phyloP scores from a whole-genome alignment of 2,888 invertebrate genomes.

The Rutpela maculata region DNA sequence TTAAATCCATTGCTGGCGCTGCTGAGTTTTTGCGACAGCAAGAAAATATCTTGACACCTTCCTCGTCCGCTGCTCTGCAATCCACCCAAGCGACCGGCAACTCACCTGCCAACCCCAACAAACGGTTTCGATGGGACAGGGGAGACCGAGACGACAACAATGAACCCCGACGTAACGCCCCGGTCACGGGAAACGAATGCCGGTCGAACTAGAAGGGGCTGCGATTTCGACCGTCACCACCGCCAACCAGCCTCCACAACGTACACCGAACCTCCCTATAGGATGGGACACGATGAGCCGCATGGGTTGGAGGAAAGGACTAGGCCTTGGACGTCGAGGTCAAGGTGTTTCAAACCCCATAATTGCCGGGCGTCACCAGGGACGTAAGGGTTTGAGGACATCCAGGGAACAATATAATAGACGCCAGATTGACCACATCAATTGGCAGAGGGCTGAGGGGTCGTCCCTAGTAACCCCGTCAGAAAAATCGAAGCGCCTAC shows the following conservation, averaged over 20 bases:
- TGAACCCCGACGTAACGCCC: background rate
- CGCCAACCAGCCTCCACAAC: background rate
- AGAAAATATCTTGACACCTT: slow-evolving; percentile 3
- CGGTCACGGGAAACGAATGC: background rate
- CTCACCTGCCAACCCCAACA: background rate
- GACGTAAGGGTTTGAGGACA: background rate
- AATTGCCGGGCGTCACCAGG: background rate
- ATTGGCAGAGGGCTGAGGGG: background rate
- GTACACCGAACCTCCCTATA: background rate
- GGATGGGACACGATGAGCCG: background rate
- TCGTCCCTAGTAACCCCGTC: background rate
- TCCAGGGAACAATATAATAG: background rate
- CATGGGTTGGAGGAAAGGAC: background rate
- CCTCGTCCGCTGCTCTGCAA: background rate
- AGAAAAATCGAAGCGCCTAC: background rate
- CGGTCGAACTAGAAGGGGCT: background rate
- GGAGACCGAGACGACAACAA: background rate
- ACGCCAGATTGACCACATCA: background rate
- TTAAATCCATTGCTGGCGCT: too few species aligned
- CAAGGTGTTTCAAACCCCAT: background rate
- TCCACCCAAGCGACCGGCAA: background rate
- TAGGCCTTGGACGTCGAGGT: background rate
- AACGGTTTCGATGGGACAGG: background rate
- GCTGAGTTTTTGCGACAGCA: too few species aligned
- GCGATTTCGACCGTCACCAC: background rate